phyloP scores from a whole-genome alignment of 2,888 invertebrate genomes.

The Zelleria hepariella region DNA sequence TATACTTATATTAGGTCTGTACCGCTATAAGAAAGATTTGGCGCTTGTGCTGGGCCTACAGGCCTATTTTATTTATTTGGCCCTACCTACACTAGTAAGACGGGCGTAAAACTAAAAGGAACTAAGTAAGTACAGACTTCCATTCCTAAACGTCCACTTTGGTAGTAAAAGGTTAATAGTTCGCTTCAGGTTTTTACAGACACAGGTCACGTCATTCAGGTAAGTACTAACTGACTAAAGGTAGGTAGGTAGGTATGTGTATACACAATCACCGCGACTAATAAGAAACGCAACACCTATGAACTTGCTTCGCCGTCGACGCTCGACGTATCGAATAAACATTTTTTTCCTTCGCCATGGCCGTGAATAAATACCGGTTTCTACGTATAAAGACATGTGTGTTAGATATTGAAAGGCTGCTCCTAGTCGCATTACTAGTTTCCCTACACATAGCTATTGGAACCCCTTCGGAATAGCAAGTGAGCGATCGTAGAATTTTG shows the following conservation, averaged over 20 bases:
- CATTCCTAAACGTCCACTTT: too few relatives aligned
- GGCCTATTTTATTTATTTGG: too few relatives aligned
- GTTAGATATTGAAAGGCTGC: conserved; percentile 9
- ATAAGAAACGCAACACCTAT: not conserved
- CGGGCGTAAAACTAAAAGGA: too few relatives aligned
- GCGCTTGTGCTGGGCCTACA: too few relatives aligned
- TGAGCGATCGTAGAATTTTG: conserved; percentile 15
- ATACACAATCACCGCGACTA: not conserved
- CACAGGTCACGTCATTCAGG: too few relatives aligned
- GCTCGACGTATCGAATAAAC: not conserved
- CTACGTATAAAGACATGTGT: not conserved
- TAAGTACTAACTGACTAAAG: too few relatives aligned
- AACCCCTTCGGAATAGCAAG: not conserved
- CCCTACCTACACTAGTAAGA: too few relatives aligned
- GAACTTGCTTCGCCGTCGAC: not conserved
- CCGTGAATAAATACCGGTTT: conserved; percentile 15
- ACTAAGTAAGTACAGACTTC: too few relatives aligned
- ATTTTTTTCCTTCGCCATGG: conserved; percentile 17
- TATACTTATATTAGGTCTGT: too few relatives aligned
- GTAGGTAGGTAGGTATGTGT: not conserved
- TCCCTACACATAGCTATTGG: not conserved
- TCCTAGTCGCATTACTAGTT: conserved; percentile 7
- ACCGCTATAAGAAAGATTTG: too few relatives aligned
- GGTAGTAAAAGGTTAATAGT: too few relatives aligned
- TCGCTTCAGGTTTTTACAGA: too few relatives aligned